A percentile compares a stretch with the other conserved stretches of the same genome.
Conservation (phyloP, 2,797 vertebrate genomes). For the Lutjanus campechanus region DNA sequence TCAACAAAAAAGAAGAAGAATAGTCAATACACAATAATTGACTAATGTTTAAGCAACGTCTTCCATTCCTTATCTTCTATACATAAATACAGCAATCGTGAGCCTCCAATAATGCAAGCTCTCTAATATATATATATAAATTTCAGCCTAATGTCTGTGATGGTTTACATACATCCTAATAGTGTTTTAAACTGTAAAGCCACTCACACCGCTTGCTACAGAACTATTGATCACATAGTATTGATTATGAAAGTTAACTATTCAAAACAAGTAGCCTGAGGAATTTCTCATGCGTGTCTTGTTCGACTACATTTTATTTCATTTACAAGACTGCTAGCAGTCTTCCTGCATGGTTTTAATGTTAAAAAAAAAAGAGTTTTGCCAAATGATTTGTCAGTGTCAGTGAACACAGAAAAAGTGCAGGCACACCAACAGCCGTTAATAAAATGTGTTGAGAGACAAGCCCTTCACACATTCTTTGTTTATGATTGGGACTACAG, state of each 20-base stretch:
- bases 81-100: slow-evolving; percentile 70
- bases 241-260: slow-evolving; percentile 59
- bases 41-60: slow-evolving; percentile 60
- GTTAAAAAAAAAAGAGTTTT: slow-evolving; percentile 4
- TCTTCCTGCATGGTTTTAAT: slow-evolving; percentile 5
- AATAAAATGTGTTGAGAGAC: slow-evolving; percentile 55
- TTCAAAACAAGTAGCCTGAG: slow-evolving; percentile 51
- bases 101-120: slow-evolving; percentile 62
- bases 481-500: slow-evolving; percentile 6
- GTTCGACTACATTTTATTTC: background rate
- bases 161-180: slow-evolving; percentile 65
- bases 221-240: slow-evolving; percentile 67
- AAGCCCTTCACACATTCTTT: slow-evolving; percentile 27
- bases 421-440: slow-evolving; percentile 30
- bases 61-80: slow-evolving; percentile 66
- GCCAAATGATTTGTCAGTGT: slow-evolving; percentile 8
- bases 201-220: slow-evolving; percentile 64
- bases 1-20: slow-evolving; percentile 47
- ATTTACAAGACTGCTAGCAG: background rate
- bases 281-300: slow-evolving; percentile 7
- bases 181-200: slow-evolving; percentile 60
- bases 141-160: slow-evolving; percentile 63
- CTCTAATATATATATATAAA: slow-evolving; percentile 55
- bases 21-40: slow-evolving; percentile 66
- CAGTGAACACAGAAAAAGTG: slow-evolving; percentile 9